Evolutionary conservation across 2,888 invertebrate genomes (phyloP), one percentile per base, ranked within the genome.

Genomic region (Sarcophaga carnaria): DNA sequence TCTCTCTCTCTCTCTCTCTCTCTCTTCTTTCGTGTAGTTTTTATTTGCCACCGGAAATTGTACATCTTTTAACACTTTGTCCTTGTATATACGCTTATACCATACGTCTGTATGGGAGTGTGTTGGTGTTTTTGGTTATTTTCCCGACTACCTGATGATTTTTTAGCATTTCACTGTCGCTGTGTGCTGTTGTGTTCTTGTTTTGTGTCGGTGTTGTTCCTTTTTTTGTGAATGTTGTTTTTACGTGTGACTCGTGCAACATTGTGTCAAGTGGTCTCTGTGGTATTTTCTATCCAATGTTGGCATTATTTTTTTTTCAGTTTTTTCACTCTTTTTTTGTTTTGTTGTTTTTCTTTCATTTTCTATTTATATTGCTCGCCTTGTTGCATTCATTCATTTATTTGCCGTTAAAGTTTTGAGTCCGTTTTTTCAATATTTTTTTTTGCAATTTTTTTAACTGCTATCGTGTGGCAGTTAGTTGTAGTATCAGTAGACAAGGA

Each of bases 221-320:
- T 62, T 67, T 47, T 80, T 71, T 8, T 45, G 2, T 54, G 0
- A 17, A 12, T 14, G 12, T 64, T 80, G 22, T 27, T 67, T 80
- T 66, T 69, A 77, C 49, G 60, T 79, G 77, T 64, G 71, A 77
- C 80, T 86, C 75, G 69, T 85, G 85, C 88, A 84, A 84, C 88
- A 88, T 83, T 84, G 80, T 86, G 79, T 80, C 81, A 88, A 79
- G 81, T 82, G 81, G 88, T 86, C 85, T 37, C 79, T 84, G 83
- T 80, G 86, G 86, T 75, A 79, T 78, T 71, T 63, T 82, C 67
- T 20, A 12, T 54, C 22, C 54, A 25, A 12, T 79, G 63, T 74
- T 74, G 78, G 14, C 54, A 54, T 54, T 54, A 54, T 54, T 54
- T 54, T 54, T 54, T 17, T 17, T 14, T 54, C 14, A 14, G 22